Conservation (phyloP, 2,797 vertebrate species). For the Epinephelus malabaricus region DNA sequence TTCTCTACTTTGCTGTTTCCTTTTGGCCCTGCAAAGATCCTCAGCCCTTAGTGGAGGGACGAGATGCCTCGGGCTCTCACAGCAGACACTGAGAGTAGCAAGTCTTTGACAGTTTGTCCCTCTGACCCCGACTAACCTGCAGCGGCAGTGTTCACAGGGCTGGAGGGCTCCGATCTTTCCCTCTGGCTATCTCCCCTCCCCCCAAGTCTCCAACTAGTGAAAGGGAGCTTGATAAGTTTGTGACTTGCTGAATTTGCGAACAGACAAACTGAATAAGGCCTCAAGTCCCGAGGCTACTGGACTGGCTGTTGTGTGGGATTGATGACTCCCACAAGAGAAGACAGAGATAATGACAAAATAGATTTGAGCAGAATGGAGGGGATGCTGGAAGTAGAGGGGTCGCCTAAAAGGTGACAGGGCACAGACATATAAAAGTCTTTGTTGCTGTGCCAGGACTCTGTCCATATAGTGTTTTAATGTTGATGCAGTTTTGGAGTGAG, state of each 20-base stretch:
- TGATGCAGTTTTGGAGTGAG: neutral
- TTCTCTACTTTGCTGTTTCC: slow-evolving; percentile 9
- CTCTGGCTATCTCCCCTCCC: slow-evolving; percentile 33
- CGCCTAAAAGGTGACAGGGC: slow-evolving; percentile 21
- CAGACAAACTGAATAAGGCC: neutral
- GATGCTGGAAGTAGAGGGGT: slow-evolving; percentile 33
- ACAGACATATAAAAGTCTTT: slow-evolving; percentile 21
- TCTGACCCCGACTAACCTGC: slow-evolving; percentile 60
- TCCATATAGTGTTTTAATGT: neutral
- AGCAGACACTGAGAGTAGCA: slow-evolving; percentile 33
- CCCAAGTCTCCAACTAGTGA: slow-evolving; percentile 28
- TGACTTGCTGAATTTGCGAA: slow-evolving; percentile 31
- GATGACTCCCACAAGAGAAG: slow-evolving; percentile 17
- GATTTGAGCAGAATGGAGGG: slow-evolving; percentile 23
- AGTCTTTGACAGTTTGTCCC: slow-evolving; percentile 57
- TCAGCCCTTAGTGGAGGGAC: slow-evolving; percentile 1
- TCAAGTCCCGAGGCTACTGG: slow-evolving; percentile 11
- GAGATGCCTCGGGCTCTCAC: slow-evolving; percentile 26
- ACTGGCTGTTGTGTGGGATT: slow-evolving; percentile 9
- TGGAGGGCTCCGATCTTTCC: slow-evolving; percentile 33
- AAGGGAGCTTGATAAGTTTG: slow-evolving; percentile 24
- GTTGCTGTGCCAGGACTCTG: neutral
- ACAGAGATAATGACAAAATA: slow-evolving; percentile 45
- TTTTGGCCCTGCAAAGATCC: slow-evolving; percentile 9
- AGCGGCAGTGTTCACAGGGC: slow-evolving; percentile 54